A percentile compares a stretch with the other conserved stretches of the same genome.
These are phyloP conservation scores for Lepidocyrtoides sp. DNA, from an alignment of 2,888 invertebrate genomes.

Conservation along the genomic window DNA sequence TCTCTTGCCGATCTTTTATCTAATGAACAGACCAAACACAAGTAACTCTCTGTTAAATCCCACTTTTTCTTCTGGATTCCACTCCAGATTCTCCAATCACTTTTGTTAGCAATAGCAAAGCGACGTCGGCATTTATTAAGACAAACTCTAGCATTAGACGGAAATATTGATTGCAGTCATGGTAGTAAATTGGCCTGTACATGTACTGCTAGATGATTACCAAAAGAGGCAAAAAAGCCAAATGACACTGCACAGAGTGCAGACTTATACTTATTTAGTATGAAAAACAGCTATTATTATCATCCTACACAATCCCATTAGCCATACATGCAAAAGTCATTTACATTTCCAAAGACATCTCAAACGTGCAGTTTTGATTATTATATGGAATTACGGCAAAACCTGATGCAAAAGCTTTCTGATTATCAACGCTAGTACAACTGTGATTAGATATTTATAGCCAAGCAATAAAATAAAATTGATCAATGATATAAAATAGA, in stretches of 20 bases:
- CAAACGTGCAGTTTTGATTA: background rate
- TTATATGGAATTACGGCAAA: background rate
- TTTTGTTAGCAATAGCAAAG: constrained; percentile 1
- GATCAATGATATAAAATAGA: constrained; percentile 45
- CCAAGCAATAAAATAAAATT: constrained; percentile 9
- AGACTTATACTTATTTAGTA: background rate
- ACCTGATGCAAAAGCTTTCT: background rate
- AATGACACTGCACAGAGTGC: constrained; percentile 42
- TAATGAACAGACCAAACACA: constrained; percentile 67
- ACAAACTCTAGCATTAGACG: constrained; percentile 7
- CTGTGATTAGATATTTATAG: background rate
- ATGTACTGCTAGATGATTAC: constrained; percentile 38
- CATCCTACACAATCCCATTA: constrained; percentile 33
- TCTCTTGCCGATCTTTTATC: constrained; percentile 85
- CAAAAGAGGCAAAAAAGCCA: constrained; percentile 59
- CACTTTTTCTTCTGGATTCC: constrained; percentile 29
- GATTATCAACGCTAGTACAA: background rate
- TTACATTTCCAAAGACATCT: constrained; percentile 18
- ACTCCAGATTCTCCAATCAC: constrained; percentile 11
- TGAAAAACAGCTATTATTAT: constrained; percentile 19
- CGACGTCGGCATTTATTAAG: constrained; percentile 18
- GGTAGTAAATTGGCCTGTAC: too few relatives aligned
- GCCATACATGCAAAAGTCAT: background rate
- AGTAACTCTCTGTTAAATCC: constrained; percentile 55
- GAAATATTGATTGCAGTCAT: constrained; percentile 1